Percentiles rank a stretch among this genome's conserved stretches.
Evolutionary conservation across 35 echinoderm and acorn worm genomes (phyloP).

Genomic region (Lytechinus variegatus): DNA sequence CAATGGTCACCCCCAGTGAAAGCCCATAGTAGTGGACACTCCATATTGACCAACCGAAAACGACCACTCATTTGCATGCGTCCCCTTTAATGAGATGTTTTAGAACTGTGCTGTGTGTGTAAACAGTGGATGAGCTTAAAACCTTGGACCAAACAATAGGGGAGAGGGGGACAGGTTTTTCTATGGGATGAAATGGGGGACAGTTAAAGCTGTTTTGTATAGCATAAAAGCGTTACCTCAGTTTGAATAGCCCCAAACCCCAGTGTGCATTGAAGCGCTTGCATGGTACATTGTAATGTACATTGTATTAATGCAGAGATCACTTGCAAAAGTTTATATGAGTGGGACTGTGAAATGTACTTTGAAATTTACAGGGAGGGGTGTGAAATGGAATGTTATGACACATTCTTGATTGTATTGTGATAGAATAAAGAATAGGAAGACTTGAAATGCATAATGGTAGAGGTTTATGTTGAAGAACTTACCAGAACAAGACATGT

Average conservation of each 20-base stretch:
- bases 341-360: background rate
- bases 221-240: background rate
- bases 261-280: constrained; percentile 5
- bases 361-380: background rate
- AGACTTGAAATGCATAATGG: background rate
- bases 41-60: constrained; percentile 10
- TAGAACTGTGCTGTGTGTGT: background rate
- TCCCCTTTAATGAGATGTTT: constrained; percentile 6
- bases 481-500: background rate
- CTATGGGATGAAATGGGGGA: background rate
- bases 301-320: background rate
- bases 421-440: background rate
- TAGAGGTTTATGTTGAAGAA: background rate
- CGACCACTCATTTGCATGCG: constrained; percentile 22
- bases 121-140: constrained; percentile 40
- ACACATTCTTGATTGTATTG: background rate
- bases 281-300: background rate
- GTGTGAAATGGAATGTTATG: background rate
- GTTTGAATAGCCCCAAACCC: constrained; percentile 22
- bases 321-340: background rate
- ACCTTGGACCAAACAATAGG: constrained; percentile 21
- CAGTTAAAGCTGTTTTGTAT: constrained; percentile 15
- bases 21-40: background rate
- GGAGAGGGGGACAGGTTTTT: constrained; percentile 31
- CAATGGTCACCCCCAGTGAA: background rate